phyloP scores from a whole-genome alignment of 1,140 invertebrate genomes.

The Drosophila nasuta region DNA sequence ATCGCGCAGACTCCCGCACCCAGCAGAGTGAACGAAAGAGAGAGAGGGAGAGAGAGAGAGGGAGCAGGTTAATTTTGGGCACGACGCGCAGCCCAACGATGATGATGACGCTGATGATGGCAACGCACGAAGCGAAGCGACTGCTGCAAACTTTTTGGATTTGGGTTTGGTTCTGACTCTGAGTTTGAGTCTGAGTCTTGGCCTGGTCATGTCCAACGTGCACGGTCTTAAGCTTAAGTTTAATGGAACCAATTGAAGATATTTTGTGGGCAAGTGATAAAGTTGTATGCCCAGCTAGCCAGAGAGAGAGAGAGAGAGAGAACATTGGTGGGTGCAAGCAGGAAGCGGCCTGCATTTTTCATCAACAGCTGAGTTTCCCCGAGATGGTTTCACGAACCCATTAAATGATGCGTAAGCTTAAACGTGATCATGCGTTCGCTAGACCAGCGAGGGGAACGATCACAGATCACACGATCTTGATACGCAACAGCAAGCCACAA shows the following conservation, averaged over 20 bases:
- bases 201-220: conserved; percentile 62
- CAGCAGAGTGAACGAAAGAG: background rate
- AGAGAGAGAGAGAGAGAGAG: too few species aligned
- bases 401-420: conserved; percentile 77
- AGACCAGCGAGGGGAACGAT: background rate
- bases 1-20: conserved; percentile 1
- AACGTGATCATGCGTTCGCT: conserved; percentile 73
- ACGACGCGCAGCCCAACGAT: conserved; percentile 62
- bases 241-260: conserved; percentile 83
- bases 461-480: conserved; percentile 72
- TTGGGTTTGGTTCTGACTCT: background rate
- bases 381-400: conserved; percentile 64
- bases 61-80: conserved; percentile 79
- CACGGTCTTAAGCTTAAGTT: conserved; percentile 68
- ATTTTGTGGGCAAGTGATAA: conserved; percentile 83
- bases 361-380: conserved; percentile 57
- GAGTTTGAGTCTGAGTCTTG: background rate
- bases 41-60: too few species aligned
- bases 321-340: conserved; percentile 33
- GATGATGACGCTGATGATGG: conserved; percentile 76
- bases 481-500: conserved; percentile 40
- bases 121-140: conserved; percentile 77
- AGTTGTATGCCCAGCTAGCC: conserved; percentile 75
- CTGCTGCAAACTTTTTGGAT: conserved; percentile 8
- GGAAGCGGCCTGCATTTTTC: conserved; percentile 52